Evolutionary conservation across 2,113 vertebrate species (phyloP).

Genomic region (Lamprotornis superbus): DNA sequence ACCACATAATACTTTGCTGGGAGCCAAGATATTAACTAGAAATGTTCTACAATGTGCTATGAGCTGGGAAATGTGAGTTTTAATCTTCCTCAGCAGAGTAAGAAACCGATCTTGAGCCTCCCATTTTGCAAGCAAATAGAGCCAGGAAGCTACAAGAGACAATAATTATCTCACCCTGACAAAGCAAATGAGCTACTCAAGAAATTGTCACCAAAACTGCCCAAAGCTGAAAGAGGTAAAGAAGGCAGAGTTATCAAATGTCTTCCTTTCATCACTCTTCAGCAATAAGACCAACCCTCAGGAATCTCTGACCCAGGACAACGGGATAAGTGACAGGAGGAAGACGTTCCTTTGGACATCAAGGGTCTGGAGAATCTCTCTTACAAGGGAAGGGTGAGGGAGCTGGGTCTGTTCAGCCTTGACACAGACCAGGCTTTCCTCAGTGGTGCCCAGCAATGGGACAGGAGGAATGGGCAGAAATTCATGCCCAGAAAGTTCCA

Average conservation of each 20-base stretch:
- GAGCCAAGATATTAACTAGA: neutral
- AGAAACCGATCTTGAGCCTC: neutral
- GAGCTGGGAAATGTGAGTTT: neutral
- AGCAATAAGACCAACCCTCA: neutral
- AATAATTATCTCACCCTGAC: neutral
- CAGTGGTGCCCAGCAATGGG: neutral
- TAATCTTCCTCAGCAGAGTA: neutral
- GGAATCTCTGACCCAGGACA: neutral
- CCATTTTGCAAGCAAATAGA: constrained; percentile 5
- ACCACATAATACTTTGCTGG: neutral
- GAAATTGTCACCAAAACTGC: neutral
- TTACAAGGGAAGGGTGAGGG: neutral
- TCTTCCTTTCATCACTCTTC: neutral
- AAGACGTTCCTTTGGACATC: neutral
- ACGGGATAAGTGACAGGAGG: neutral
- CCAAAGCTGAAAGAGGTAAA: neutral
- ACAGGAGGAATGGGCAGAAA: neutral
- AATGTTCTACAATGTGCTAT: neutral
- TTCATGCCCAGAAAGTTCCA: neutral
- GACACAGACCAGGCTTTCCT: neutral
- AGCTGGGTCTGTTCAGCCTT: neutral
- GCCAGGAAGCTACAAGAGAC: neutral
- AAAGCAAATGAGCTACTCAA: neutral
- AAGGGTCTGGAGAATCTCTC: neutral
- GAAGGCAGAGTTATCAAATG: neutral